phyloP scores from a whole-genome alignment of 92 coral and sea anemone species.

The Actinernus sp. region DNA sequence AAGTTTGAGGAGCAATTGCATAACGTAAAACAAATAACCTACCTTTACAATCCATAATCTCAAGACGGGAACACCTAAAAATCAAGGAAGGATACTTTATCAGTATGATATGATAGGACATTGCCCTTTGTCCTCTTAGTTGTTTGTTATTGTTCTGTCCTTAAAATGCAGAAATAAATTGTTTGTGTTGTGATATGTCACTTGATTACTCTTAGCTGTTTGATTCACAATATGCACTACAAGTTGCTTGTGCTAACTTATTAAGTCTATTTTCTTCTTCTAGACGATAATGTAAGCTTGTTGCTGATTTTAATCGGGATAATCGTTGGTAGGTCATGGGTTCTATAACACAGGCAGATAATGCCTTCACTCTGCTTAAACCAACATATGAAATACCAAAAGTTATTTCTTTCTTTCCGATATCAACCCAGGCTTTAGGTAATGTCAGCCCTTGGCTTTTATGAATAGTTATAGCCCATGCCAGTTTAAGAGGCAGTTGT shows the following conservation, averaged over 20 bases:
- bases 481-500: constrained; percentile 6
- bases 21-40: too few relatives aligned
- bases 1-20: too few relatives aligned
- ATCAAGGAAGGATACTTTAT: too few relatives aligned
- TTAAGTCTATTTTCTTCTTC: constrained; percentile 45
- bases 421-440: constrained; percentile 10
- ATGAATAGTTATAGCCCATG: constrained; percentile 12
- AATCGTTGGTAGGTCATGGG: constrained; percentile 59
- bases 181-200: too few relatives aligned
- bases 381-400: constrained; percentile 16
- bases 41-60: too few relatives aligned
- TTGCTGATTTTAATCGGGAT: constrained; percentile 23
- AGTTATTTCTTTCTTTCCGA: constrained; percentile 13
- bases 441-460: constrained; percentile 20
- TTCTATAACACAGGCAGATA: constrained; percentile 39
- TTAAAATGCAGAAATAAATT: too few relatives aligned
- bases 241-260: constrained; percentile 26
- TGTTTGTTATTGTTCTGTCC: too few relatives aligned
- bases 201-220: too few relatives aligned
- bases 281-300: constrained; percentile 14
- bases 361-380: constrained; percentile 21
- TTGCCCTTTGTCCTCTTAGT: too few relatives aligned
- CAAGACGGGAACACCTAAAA: too few relatives aligned
- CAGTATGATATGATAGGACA: too few relatives aligned
- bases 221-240: background rate